These are phyloP conservation scores for Tachysurus fulvidraco DNA, from an alignment of 2,113 vertebrate species.

Conservation along the genomic window DNA sequence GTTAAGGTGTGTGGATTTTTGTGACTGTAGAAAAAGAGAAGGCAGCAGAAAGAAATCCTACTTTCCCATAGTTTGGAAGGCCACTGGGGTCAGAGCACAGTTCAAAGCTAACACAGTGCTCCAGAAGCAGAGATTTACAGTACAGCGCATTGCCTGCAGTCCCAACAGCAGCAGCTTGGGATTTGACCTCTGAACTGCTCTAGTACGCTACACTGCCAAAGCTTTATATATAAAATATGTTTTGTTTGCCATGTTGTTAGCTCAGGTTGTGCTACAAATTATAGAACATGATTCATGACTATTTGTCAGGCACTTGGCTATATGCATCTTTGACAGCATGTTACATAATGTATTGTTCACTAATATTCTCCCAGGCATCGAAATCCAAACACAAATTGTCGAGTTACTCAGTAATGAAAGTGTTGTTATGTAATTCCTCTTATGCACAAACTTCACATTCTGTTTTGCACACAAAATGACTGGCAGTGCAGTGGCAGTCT, in stretches of 20 bases:
- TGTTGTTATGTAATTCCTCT: not conserved
- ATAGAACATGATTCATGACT: not conserved
- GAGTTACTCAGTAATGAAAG: not conserved
- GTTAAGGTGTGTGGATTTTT: no score
- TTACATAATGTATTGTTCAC: not conserved
- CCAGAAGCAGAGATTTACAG: not conserved
- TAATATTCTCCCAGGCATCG: not conserved
- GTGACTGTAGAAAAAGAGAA: not conserved
- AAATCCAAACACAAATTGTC: not conserved
- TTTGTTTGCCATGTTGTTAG: not conserved
- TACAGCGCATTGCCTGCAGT: not conserved
- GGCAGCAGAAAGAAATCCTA: not conserved
- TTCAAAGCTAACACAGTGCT: not conserved
- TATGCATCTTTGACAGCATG: not conserved
- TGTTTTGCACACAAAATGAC: not conserved
- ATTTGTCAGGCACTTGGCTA: not conserved
- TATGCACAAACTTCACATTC: not conserved
- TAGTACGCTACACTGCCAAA: not conserved
- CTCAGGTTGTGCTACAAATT: not conserved
- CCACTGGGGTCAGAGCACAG: not conserved
- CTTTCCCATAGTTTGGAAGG: not conserved
- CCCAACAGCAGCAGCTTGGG: not conserved
- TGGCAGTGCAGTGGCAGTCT: not conserved
- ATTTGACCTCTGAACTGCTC: not conserved
- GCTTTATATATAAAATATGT: slow-evolving; percentile 1